Conservation (phyloP, 2,113 vertebrate genomes). For the Paracanthobrama guichenoti region DNA sequence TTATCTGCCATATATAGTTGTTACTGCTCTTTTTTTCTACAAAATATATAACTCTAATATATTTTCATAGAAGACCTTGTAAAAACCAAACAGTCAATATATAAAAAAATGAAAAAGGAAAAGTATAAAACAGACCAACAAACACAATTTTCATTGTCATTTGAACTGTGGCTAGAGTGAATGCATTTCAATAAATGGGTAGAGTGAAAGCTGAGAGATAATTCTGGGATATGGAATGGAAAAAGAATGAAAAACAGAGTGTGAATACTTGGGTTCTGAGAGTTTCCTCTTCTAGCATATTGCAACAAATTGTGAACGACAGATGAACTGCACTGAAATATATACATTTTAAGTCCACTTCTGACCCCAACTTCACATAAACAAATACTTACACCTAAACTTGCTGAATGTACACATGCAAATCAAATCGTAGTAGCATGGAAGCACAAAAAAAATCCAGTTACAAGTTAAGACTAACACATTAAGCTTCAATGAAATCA, state of each 20-base stretch:
- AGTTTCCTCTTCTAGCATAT: slow-evolving; percentile 36
- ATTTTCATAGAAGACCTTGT: background rate
- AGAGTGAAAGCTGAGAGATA: background rate
- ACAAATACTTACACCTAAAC: background rate
- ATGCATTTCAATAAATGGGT: background rate
- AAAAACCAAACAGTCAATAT: background rate
- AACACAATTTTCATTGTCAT: background rate
- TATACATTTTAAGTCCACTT: slow-evolving; percentile 38
- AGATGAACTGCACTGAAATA: slow-evolving; percentile 38
- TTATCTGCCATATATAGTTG: background rate
- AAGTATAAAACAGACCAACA: background rate
- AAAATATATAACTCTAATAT: background rate
- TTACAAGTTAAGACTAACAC: background rate
- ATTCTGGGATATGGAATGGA: background rate
- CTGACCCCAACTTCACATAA: slow-evolving; percentile 9
- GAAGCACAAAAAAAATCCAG: background rate
- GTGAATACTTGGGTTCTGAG: slow-evolving; percentile 4
- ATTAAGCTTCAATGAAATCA: background rate
- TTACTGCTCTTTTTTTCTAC: background rate
- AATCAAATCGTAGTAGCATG: background rate
- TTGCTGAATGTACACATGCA: background rate
- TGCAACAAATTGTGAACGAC: slow-evolving; percentile 27
- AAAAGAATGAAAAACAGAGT: slow-evolving; percentile 13
- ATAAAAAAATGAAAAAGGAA: background rate
- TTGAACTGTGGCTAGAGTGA: background rate